These are phyloP conservation scores for Phrynocephalus vlangalii DNA, from an alignment of 2,797 vertebrate genomes.

Conservation along the genomic window DNA sequence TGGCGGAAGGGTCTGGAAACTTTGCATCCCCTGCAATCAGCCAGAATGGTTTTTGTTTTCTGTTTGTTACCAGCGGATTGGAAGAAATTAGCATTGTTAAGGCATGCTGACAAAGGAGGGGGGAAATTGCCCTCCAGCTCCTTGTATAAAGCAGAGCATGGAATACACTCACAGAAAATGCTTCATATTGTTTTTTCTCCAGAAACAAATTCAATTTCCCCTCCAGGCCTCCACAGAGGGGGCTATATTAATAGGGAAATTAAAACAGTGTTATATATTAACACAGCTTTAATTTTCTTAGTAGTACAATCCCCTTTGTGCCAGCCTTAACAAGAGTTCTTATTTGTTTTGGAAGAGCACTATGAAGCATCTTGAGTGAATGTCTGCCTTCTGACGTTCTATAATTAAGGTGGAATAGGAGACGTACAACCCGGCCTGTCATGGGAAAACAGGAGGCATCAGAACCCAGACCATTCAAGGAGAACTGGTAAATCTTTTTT, in stretches of 20 bases:
- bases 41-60: background rate
- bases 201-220: constrained; percentile 1
- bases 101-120: background rate
- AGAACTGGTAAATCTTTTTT: background rate
- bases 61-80: background rate
- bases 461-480: background rate
- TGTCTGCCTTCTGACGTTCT: background rate
- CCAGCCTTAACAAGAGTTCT: background rate
- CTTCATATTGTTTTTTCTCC: background rate
- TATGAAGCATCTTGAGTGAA: background rate
- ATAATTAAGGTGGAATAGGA: background rate
- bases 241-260: constrained; percentile 19
- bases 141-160: background rate
- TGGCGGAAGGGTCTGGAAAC: no score
- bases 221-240: background rate
- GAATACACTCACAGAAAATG: background rate
- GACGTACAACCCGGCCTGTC: background rate
- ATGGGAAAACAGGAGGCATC: background rate
- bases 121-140: background rate
- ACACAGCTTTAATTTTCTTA: constrained; percentile 35
- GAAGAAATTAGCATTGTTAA: background rate
- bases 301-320: background rate
- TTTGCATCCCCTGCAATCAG: constrained; percentile 1
- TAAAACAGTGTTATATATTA: constrained; percentile 30
- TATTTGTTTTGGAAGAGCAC: background rate